A percentile compares a stretch with the other conserved stretches of the same genome.
Conservation (phyloP, 2,888 invertebrate species). For the Drosophila aldrichi region DNA sequence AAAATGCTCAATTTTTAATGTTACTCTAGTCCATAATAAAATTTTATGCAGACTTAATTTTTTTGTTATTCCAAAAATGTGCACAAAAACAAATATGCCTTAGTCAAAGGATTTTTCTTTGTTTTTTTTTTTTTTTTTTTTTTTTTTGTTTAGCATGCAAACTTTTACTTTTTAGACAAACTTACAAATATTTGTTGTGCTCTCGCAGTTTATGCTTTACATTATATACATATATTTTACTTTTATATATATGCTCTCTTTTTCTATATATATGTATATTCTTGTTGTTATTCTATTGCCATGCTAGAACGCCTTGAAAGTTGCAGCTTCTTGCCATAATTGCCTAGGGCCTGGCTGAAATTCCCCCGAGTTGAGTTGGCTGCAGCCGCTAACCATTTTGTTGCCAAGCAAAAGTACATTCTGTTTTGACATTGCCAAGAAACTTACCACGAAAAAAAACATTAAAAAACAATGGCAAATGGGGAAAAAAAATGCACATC, state of each 20-base stretch:
- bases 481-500: slow-evolving; percentile 4
- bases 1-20: too few species aligned
- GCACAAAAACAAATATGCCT: neutral
- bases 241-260: neutral
- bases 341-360: slow-evolving; percentile 51
- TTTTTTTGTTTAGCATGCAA: neutral
- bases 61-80: neutral
- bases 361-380: slow-evolving; percentile 36
- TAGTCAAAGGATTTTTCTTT: neutral
- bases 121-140: too few species aligned
- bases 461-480: neutral
- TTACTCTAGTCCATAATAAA: too few species aligned
- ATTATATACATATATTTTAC: neutral
- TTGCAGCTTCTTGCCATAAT: slow-evolving; percentile 48
- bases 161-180: slow-evolving; percentile 15
- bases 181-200: slow-evolving; percentile 40
- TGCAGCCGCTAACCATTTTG: slow-evolving; percentile 41
- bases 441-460: neutral
- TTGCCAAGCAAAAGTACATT: slow-evolving; percentile 5
- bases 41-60: neutral
- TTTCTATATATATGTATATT: neutral
- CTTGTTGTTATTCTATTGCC: neutral
- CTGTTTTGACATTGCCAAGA: neutral
- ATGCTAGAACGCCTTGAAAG: slow-evolving; percentile 35
- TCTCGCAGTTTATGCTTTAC: slow-evolving; percentile 32